These are phyloP conservation scores for Embidobia sp. DNA, from an alignment of 2,888 invertebrate species.

Conservation along the genomic window DNA sequence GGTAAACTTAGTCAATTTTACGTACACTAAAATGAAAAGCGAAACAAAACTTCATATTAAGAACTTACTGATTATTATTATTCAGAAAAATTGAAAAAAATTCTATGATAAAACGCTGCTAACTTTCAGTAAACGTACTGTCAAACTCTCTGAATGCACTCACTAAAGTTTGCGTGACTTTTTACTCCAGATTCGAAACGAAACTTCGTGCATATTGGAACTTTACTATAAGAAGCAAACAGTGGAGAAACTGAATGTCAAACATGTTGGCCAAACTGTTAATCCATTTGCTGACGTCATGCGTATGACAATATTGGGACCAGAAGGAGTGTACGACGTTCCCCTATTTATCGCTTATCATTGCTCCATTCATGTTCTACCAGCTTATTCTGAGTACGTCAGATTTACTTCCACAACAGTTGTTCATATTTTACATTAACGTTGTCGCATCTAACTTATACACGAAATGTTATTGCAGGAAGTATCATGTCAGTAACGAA, in stretches of 20 bases:
- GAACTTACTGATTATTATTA: too few species aligned
- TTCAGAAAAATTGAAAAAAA: too few species aligned
- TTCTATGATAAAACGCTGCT: too few species aligned
- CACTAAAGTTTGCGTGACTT: too few species aligned
- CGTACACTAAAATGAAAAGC: too few species aligned
- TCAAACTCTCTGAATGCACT: too few species aligned
- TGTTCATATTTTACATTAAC: too few species aligned
- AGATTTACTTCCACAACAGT: background rate
- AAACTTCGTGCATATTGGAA: constrained; percentile 89
- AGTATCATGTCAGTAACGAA: constrained; percentile 87
- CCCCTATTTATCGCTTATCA: constrained; percentile 92
- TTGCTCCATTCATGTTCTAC: constrained; percentile 88
- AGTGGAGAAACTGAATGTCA: constrained; percentile 85
- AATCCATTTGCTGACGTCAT: constrained; percentile 90
- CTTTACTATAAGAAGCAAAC: constrained; percentile 89
- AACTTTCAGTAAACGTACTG: too few species aligned
- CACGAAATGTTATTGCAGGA: constrained; percentile 68
- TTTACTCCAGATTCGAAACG: constrained; percentile 86
- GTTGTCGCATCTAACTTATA: background rate
- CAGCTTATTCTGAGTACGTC: constrained; percentile 88
- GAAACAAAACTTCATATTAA: too few species aligned
- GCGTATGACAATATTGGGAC: constrained; percentile 87
- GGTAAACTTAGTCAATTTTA: too few species aligned
- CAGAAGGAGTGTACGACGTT: constrained; percentile 88
- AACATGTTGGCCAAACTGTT: constrained; percentile 85